phyloP scores from a whole-genome alignment of 2,113 vertebrate species.

The Tetraodon nigroviridis region DNA sequence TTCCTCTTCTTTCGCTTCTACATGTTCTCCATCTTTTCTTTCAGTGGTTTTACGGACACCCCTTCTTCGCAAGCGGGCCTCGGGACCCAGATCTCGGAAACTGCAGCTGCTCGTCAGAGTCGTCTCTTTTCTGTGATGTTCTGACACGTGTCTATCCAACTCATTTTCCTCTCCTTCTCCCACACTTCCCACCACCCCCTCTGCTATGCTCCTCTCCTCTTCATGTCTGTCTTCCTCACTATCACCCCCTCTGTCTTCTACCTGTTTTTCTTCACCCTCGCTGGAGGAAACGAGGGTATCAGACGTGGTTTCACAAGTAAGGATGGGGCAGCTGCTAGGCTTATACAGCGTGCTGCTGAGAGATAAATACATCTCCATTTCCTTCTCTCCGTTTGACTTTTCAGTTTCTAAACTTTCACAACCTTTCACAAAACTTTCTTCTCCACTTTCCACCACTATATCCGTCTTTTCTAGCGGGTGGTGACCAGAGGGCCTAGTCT shows the following conservation, averaged over 20 bases:
- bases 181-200: background rate
- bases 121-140: background rate
- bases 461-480: conserved; percentile 17
- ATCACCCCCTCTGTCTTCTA: conserved; percentile 9
- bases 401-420: conserved; percentile 9
- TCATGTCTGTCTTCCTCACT: conserved; percentile 30
- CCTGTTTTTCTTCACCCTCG: conserved; percentile 26
- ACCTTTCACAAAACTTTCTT: background rate
- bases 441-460: background rate
- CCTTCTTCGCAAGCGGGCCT: conserved; percentile 50
- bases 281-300: conserved; percentile 11
- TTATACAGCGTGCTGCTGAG: conserved; percentile 60
- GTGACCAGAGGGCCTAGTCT: conserved; percentile 11
- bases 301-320: conserved; percentile 35
- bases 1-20: conserved; percentile 52
- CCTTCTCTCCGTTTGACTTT: conserved; percentile 16
- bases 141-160: conserved; percentile 6
- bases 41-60: conserved; percentile 63
- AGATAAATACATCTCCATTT: conserved; percentile 47
- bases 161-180: conserved; percentile 4
- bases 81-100: conserved; percentile 58
- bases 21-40: conserved; percentile 36
- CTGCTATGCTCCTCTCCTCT: conserved; percentile 3
- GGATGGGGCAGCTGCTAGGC: conserved; percentile 66
- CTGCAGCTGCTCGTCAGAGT: conserved; percentile 44